Base-by-base conservation (phyloP, 1,140 invertebrate genomes). In the Colletes latitarsis region DNA sequence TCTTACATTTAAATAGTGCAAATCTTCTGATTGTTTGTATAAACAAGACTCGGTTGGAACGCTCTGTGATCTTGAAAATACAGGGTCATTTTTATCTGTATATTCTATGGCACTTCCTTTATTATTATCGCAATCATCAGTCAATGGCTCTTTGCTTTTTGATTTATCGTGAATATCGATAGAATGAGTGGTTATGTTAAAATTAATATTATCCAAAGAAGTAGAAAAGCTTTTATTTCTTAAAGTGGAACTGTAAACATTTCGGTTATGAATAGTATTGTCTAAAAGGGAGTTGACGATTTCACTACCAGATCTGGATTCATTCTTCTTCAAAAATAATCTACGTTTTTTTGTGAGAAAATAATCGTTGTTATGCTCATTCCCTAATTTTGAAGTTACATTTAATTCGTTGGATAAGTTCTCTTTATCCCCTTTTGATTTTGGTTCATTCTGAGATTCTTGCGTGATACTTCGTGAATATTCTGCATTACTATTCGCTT, bases 241-340 rank as follows among this genome's bases (percentile, higher is more conserved):
- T 17, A 68, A 76, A 30, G 43, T 6, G 43, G 66, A 52, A 52
- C 30, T 68, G 4, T 52, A 30, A 8, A 19, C 12, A 12, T 70
- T 68, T 8, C 75, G 62, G 19, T 74, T 78, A 21, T 55, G 52
- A 62, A 17, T 71, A 9, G 8, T 64, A 4, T 71, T n/a, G 21
- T 82, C 41, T 21, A 79, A 62, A 6, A 78, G 67, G 30, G 67
- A 83, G 4, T 89, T 82, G 3, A 88, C 57, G 21, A 88, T 60
- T 30, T 75, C 70, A 15, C 79, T 72, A 10, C 67, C 79, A 8
- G 70, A 53, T 82, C 55, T 80, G 4, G 57, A 82, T 4, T 89
- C 77, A 53, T 30, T 67, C 62, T 82, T 87, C 15, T 85, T 87
- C 9, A 78, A 39, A n/a, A 88, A 76, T 21, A 88, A 41, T 30